phyloP scores from a whole-genome alignment of 2,797 vertebrate genomes.

The Xyrichtys novacula region DNA sequence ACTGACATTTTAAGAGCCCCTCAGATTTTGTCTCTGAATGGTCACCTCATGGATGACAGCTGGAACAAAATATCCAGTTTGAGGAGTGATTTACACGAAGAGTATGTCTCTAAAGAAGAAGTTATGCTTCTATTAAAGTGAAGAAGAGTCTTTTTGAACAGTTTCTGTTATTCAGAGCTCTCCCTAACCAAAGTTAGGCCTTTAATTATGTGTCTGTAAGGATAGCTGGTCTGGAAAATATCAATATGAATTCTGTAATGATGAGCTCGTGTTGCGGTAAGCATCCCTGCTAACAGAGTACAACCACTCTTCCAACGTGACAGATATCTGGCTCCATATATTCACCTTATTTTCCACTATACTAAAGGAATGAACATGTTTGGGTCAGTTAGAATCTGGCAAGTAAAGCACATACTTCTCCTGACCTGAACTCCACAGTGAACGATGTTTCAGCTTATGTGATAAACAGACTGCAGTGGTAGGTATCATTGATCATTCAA shows the following conservation, averaged over 20 bases:
- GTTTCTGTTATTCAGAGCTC: slow-evolving; percentile 31
- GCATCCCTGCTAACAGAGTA: slow-evolving; percentile 42
- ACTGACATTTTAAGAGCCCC: slow-evolving; percentile 46
- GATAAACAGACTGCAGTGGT: slow-evolving; percentile 30
- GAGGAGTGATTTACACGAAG: slow-evolving; percentile 22
- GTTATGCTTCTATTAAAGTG: slow-evolving; percentile 7
- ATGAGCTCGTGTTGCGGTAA: slow-evolving; percentile 26
- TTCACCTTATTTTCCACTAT: neutral
- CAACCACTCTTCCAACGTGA: slow-evolving; percentile 30
- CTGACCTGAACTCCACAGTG: slow-evolving; percentile 33
- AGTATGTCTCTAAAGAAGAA: slow-evolving; percentile 21
- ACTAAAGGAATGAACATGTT: slow-evolving; percentile 26
- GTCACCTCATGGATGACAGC: slow-evolving; percentile 30
- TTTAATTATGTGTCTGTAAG: slow-evolving; percentile 62
- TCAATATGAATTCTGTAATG: slow-evolving; percentile 24
- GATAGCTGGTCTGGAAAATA: slow-evolving; percentile 44
- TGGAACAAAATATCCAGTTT: slow-evolving; percentile 40
- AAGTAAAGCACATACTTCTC: slow-evolving; percentile 35
- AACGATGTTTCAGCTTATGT: slow-evolving; percentile 47
- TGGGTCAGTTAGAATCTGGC: slow-evolving; percentile 29
- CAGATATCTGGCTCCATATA: slow-evolving; percentile 34
- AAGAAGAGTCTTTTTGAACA: slow-evolving; percentile 22
- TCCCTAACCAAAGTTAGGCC: slow-evolving; percentile 38
- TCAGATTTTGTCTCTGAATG: slow-evolving; percentile 25
- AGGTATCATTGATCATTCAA: slow-evolving; percentile 1